Evolutionary conservation across 2,113 vertebrate species (phyloP), one percentile per base, ranked within the genome.

Genomic region (Podarcis muralis): DNA sequence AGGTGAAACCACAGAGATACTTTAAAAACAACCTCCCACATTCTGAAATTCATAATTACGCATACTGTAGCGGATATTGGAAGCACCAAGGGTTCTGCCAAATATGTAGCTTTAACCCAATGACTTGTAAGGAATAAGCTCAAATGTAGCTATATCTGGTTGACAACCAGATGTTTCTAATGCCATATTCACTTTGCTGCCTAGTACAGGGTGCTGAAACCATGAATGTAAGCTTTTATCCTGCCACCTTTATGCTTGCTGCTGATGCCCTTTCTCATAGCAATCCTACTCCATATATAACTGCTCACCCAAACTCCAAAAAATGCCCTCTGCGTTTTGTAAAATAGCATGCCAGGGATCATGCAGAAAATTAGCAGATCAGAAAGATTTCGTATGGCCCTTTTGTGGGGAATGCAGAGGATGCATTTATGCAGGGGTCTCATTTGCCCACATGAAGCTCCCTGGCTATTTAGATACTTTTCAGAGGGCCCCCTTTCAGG

Each of bases 1-100:
- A 0, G 0, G 20, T 0, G 0, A 0, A 0, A 20, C 1, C 1
- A 76, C 4, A 72, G 22, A 22, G 22, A 35, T 8, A 22, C 0
- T 0, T 20, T 53, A 82, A 40, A 11, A 37, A 32, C 25, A 48
- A 83, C 57, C 85, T 43, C 81, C 57, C 4, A 18, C 83, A 65
- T 40, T 88, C 85, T 1, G 22, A 59, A 81, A 0, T 25, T 48
- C 3, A 1, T 57, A 48, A 87, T 71, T 57, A 43, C 27, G 12
- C 13, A 9, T 40, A 74, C 40, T 35, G 23, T 74, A 81, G 53
- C 48, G 62, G 77, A 72, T 40, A 57, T 4, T 81, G 32, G 23
- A 35, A 37, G 32, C n/a, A 53, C 11, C 35, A 87, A 18, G 71
- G 48, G 87, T 76, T 20, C 23, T 9, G 37, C 43, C 22, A 66